phyloP scores from a whole-genome alignment of 2,113 vertebrate species.

The Pterocles burchelli region DNA sequence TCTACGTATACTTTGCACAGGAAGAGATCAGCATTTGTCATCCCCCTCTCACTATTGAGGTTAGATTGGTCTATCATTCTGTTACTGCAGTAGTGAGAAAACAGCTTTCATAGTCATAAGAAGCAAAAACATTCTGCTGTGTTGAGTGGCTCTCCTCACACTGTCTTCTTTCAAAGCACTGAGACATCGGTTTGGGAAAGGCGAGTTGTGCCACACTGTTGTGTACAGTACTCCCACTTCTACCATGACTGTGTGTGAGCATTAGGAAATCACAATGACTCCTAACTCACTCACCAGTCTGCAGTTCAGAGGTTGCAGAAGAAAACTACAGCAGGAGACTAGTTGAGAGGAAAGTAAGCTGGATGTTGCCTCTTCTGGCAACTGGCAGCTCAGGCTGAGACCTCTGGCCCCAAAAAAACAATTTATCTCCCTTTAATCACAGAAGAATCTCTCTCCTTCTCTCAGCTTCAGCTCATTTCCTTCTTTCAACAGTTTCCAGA shows the following conservation, averaged over 20 bases:
- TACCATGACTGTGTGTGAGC: neutral
- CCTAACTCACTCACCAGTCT: neutral
- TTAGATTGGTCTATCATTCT: constrained; percentile 4
- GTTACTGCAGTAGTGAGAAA: neutral
- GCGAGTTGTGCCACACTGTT: neutral
- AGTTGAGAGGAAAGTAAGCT: neutral
- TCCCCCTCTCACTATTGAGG: constrained; percentile 69
- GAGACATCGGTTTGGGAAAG: neutral
- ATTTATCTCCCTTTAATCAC: neutral
- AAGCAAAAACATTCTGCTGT: neutral
- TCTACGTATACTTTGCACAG: constrained; percentile 64
- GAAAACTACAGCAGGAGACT: neutral
- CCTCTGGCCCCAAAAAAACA: neutral
- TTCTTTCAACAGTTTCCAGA: constrained; percentile 70
- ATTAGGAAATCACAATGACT: neutral
- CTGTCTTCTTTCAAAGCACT: neutral
- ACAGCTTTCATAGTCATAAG: neutral
- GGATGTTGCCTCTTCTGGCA: neutral
- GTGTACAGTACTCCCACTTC: neutral
- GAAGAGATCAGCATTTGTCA: constrained; percentile 72
- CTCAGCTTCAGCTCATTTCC: neutral
- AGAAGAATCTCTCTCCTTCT: neutral
- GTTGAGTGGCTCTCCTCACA: neutral
- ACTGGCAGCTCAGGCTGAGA: neutral
- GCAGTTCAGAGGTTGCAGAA: neutral